A percentile compares a stretch with the other conserved stretches of the same genome.
These are phyloP conservation scores for Drosophila leontia DNA, from an alignment of 1,140 invertebrate genomes.

Conservation along the genomic window DNA sequence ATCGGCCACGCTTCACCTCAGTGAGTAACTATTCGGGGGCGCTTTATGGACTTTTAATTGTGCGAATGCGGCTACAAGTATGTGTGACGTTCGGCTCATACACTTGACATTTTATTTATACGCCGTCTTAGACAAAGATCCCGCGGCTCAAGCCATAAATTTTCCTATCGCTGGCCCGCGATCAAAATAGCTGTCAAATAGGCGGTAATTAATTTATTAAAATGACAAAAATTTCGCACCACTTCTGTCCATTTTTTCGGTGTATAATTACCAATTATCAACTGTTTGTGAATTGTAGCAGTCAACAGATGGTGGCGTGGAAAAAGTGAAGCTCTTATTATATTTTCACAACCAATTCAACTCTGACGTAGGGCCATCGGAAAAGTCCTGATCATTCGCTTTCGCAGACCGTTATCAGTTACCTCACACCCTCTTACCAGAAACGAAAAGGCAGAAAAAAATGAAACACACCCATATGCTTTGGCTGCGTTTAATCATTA, in stretches of 20 bases:
- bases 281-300: conserved; percentile 43
- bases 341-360: conserved; percentile 38
- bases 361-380: conserved; percentile 44
- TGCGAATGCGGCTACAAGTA: conserved; percentile 11
- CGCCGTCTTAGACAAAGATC: conserved; percentile 16
- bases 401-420: conserved; percentile 25
- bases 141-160: conserved; percentile 31
- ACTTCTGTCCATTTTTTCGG: conserved; percentile 30
- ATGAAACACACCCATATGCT: conserved; percentile 37
- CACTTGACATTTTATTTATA: conserved; percentile 40
- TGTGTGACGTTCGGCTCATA: conserved; percentile 9
- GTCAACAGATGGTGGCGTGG: conserved; percentile 35
- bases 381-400: conserved; percentile 31
- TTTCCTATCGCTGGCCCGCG: conserved; percentile 56
- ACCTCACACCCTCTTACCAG: conserved; percentile 18
- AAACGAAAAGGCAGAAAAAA: conserved; percentile 11
- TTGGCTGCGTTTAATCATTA: conserved; percentile 36
- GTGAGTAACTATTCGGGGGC: conserved; percentile 10
- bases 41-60: conserved; percentile 73
- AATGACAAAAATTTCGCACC: conserved; percentile 68
- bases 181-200: conserved; percentile 73
- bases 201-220: conserved; percentile 47
- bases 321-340: conserved; percentile 6
- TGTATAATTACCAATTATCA: conserved; percentile 48
- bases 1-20: background rate